Base-by-base conservation (phyloP, 2,888 invertebrate genomes). In the Schizaphis graminum region DNA sequence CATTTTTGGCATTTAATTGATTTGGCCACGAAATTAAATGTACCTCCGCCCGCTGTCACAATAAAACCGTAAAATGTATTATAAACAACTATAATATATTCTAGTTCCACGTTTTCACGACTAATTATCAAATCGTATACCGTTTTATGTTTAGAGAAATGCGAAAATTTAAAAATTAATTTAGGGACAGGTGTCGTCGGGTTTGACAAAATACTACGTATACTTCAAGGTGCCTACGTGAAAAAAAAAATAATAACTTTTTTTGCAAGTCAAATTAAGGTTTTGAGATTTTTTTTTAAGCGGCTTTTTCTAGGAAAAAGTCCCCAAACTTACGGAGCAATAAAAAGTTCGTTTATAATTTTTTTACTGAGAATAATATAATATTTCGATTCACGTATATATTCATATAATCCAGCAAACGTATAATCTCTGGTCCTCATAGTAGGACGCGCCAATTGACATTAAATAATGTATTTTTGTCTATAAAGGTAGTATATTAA, bases 391-490 rank as follows among this genome's bases (percentile, higher is more conserved):
- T 49, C 0, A 24, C 8, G 11, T n/a, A n/a, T 49, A 90, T 35
- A 49, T 90, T 90, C 35, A 49, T 49, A 26, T 77, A 77, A 67
- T 90, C 67, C 7, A 13, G 35, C 56, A 56, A 56, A 35, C 26
- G 67, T 24, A 90, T 49, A 77, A 49, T 11, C 24, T 2, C 35
- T 35, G 47, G 47, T 24, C 26, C 24, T 49, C 47, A 3, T 47
- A 4, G 21, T 47, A 26, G 11, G 28, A 67, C 41, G 4, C 41
- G 10, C 47, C 35, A 67, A 90, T 35, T 35, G 90, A 47, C 90
- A 90, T 90, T 44, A 61, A 28, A 61, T 67, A 67, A 47, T 90
- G 49, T 49, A 47, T 90, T 57, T 56, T 49, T 53, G 11, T 87
- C 3, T 53, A 53, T 35, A 35, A 35, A 24, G 35, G 21, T 77